Conservation (phyloP, 1,140 invertebrate genomes). For the Anastatus disparis region DNA sequence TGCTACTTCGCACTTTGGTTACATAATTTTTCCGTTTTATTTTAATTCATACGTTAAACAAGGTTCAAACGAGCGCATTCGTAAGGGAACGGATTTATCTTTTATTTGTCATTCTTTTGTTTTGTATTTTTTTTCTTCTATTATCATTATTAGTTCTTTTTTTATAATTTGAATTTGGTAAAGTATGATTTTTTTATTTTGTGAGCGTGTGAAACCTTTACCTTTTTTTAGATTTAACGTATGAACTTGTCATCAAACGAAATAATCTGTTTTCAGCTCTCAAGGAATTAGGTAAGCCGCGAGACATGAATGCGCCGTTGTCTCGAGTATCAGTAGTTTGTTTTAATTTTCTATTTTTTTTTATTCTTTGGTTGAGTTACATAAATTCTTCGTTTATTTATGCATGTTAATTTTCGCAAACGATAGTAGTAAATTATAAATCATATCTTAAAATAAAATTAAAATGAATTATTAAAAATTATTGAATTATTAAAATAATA, state of each 20-base stretch:
- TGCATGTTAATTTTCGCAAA: slow-evolving; percentile 26
- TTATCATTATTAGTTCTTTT: not conserved
- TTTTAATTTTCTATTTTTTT: slow-evolving; percentile 40
- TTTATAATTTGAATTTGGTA: slow-evolving; percentile 8
- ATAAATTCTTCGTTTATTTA: slow-evolving; percentile 7
- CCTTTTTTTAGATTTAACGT: slow-evolving; percentile 8
- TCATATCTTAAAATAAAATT: too few relatives aligned
- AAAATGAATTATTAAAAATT: too few relatives aligned
- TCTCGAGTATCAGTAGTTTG: slow-evolving; percentile 52
- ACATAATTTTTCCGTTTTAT: slow-evolving; percentile 4
- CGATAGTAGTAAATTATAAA: too few relatives aligned
- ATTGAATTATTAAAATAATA: not conserved
- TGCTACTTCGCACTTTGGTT: slow-evolving; percentile 16
- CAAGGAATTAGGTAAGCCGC: slow-evolving; percentile 67
- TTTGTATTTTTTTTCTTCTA: slow-evolving; percentile 11
- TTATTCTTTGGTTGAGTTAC: slow-evolving; percentile 46
- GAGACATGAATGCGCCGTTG: slow-evolving; percentile 55
- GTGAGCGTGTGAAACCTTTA: slow-evolving; percentile 45
- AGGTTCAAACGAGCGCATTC: slow-evolving; percentile 36
- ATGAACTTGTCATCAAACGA: slow-evolving; percentile 28
- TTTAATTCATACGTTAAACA: slow-evolving; percentile 15
- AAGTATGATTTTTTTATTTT: slow-evolving; percentile 29
- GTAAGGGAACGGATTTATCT: slow-evolving; percentile 17
- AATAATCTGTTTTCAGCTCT: slow-evolving; percentile 63
- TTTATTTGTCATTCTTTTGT: not conserved